Conservation (phyloP, 2,888 invertebrate genomes). For the Dryocosmus kuriphilus region DNA sequence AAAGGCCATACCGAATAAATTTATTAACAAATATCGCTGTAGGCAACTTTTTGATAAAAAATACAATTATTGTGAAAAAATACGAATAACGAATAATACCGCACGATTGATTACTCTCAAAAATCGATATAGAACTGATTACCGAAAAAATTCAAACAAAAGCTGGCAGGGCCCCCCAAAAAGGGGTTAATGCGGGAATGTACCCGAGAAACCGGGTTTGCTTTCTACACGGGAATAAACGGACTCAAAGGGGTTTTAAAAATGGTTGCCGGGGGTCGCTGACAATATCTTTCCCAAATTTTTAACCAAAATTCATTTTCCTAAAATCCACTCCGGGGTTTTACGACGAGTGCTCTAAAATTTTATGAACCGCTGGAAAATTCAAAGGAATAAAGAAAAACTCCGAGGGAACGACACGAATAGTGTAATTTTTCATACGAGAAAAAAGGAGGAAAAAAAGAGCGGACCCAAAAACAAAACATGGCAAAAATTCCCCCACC, state of each 20-base stretch:
- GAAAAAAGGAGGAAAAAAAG: conserved; percentile 42
- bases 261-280: background rate
- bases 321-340: conserved; percentile 14
- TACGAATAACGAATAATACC: no score
- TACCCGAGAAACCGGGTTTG: background rate
- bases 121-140: no score
- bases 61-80: no score
- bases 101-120: no score
- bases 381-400: background rate
- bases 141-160: no score
- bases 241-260: conserved; percentile 5
- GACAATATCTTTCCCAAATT: conserved; percentile 4
- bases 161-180: no score
- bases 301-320: background rate
- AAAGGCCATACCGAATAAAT: no score
- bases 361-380: background rate
- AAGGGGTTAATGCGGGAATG: conserved; percentile 8
- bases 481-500: conserved; percentile 25
- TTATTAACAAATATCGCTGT: no score
- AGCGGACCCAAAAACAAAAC: conserved; percentile 36
- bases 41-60: no score
- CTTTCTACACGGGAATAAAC: background rate
- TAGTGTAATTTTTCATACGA: background rate
- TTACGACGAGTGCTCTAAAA: background rate
- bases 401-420: background rate